Conservation (phyloP, 2,797 vertebrate species). For the Mormyrops attenuatus region DNA sequence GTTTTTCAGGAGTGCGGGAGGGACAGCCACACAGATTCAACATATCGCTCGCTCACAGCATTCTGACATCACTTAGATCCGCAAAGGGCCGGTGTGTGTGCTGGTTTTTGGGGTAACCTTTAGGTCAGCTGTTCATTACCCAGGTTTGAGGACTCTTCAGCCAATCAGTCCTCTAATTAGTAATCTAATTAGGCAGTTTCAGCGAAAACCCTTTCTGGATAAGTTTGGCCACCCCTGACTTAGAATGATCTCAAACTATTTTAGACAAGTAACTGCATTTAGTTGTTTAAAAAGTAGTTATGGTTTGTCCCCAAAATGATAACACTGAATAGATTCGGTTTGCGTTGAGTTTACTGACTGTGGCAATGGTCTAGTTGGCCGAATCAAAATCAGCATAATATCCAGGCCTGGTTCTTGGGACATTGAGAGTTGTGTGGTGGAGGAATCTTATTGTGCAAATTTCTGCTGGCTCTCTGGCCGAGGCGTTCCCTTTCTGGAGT, state of each 20-base stretch:
- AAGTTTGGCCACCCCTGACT: too few relatives aligned
- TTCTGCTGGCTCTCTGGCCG: not conserved
- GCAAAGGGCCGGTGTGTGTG: too few relatives aligned
- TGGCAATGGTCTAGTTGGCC: not conserved
- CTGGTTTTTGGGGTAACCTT: too few relatives aligned
- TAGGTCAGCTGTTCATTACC: too few relatives aligned
- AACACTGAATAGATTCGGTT: not conserved
- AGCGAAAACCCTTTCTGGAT: too few relatives aligned
- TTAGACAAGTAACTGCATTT: not conserved
- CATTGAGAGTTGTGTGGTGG: not conserved
- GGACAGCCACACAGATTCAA: not conserved
- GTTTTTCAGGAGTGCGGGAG: not conserved
- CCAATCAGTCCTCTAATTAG: too few relatives aligned
- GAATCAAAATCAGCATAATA: not conserved
- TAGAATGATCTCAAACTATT: not conserved
- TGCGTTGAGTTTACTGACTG: not conserved
- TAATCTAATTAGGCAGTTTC: too few relatives aligned
- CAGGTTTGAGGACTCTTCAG: too few relatives aligned
- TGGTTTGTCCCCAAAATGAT: not conserved
- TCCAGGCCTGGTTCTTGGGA: not conserved
- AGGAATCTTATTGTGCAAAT: not conserved
- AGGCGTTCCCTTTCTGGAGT: not conserved
- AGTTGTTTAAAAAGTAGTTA: not conserved
- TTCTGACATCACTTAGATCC: not conserved
- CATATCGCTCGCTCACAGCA: not conserved